These are phyloP conservation scores for Eurois occulta DNA, from an alignment of 2,888 invertebrate species.

Conservation along the genomic window DNA sequence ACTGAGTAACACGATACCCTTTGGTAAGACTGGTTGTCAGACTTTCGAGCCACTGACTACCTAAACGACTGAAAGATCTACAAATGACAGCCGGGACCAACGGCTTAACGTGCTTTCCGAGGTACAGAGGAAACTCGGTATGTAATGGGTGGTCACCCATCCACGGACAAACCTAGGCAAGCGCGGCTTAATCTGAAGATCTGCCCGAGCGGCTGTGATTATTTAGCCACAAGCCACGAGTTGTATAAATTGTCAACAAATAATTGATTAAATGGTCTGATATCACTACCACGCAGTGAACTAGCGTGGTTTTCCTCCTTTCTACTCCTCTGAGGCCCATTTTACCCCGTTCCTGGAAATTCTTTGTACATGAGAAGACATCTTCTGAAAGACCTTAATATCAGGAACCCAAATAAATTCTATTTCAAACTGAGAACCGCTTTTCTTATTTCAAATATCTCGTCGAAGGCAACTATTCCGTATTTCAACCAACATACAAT, in stretches of 20 bases:
- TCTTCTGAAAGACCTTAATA: background rate
- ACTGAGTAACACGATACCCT: no score
- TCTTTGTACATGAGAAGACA: background rate
- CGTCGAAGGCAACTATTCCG: background rate
- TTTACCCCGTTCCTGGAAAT: background rate
- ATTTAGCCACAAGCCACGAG: no score
- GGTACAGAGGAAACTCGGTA: no score
- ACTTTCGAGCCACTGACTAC: no score
- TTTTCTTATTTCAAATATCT: background rate
- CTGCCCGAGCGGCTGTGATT: no score
- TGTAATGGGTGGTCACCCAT: no score
- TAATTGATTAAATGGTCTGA: background rate
- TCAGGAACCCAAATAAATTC: background rate
- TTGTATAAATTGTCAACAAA: background rate
- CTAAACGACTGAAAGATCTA: no score
- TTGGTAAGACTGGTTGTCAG: no score
- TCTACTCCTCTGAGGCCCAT: background rate
- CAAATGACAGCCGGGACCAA: no score
- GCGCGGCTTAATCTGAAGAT: no score
- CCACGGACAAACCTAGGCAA: no score
- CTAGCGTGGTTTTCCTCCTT: background rate
- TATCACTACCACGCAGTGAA: background rate
- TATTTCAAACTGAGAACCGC: background rate
- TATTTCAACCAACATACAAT: conserved; percentile 11
- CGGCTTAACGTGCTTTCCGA: no score